Percentiles rank a stretch among this genome's conserved stretches.
Evolutionary conservation across 2,888 invertebrate genomes (phyloP).

Genomic region (Dicyrtomina minuta): DNA sequence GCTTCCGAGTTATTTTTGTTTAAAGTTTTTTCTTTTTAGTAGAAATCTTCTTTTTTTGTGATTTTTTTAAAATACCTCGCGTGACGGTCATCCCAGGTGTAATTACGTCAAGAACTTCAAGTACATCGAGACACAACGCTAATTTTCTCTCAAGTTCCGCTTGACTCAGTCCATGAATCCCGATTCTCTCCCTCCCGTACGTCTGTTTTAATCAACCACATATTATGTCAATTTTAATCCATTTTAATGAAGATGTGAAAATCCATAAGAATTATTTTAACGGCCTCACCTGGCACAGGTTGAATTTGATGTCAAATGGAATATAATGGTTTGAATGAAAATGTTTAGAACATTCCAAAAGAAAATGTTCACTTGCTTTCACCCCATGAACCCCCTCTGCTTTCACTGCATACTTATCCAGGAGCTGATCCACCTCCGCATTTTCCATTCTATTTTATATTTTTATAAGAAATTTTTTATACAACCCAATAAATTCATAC

Average conservation of each 20-base stretch:
- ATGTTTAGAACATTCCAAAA: constrained; percentile 38
- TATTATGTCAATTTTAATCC: too few relatives aligned
- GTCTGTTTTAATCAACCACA: constrained; percentile 28
- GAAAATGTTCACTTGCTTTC: constrained; percentile 40
- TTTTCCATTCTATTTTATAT: constrained; percentile 33
- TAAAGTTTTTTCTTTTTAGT: too few relatives aligned
- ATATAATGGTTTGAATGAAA: constrained; percentile 48
- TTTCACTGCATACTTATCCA: constrained; percentile 41
- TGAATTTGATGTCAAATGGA: constrained; percentile 48
- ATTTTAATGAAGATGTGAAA: neutral
- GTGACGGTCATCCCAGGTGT: constrained; percentile 47
- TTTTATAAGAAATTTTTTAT: constrained; percentile 1
- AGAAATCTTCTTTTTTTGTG: too few relatives aligned
- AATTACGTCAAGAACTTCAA: constrained; percentile 42
- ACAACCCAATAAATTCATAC: too few relatives aligned
- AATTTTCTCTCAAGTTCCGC: constrained; percentile 45
- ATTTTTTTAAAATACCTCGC: constrained; percentile 44
- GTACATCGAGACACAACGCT: constrained; percentile 44
- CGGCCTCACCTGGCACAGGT: constrained; percentile 44
- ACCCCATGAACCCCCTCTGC: constrained; percentile 39
- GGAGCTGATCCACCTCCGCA: constrained; percentile 35
- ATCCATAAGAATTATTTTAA: too few relatives aligned
- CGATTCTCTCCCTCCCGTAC: constrained; percentile 43
- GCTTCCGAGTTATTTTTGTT: neutral
- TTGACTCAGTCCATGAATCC: constrained; percentile 36